These are phyloP conservation scores for Ecdyonurus torrentis DNA, from an alignment of 2,888 invertebrate genomes.

Conservation along the genomic window DNA sequence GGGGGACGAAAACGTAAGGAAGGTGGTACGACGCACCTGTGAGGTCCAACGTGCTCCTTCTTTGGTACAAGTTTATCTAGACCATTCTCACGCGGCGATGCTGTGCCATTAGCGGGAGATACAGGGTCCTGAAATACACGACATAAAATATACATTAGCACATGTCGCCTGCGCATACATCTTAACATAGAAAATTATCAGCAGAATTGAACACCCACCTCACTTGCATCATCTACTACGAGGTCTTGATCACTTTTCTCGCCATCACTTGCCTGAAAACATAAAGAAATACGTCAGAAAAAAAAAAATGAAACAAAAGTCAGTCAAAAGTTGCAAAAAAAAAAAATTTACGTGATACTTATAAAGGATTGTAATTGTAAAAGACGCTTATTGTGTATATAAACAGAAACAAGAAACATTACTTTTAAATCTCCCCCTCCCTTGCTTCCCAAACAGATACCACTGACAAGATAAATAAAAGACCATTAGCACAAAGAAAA, in stretches of 20 bases:
- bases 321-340: slow-evolving; percentile 7
- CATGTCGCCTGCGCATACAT: not conserved
- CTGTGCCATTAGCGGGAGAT: slow-evolving; percentile 72
- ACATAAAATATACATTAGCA: not conserved
- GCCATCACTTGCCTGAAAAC: slow-evolving; percentile 54
- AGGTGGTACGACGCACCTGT: slow-evolving; percentile 28
- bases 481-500: too few species aligned
- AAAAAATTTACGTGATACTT: slow-evolving; percentile 17
- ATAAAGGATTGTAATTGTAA: not conserved
- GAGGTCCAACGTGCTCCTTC: slow-evolving; percentile 54
- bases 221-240: slow-evolving; percentile 88
- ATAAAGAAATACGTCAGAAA: too few species aligned
- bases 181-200: not conserved
- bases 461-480: too few species aligned
- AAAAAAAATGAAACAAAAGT: not conserved
- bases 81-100: slow-evolving; percentile 76
- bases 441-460: too few species aligned
- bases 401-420: not conserved
- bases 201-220: slow-evolving; percentile 27
- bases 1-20: not conserved
- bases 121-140: slow-evolving; percentile 43
- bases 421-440: slow-evolving; percentile 5
- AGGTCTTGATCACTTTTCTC: slow-evolving; percentile 82
- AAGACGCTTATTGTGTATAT: too few species aligned
- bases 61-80: slow-evolving; percentile 61